Base-by-base conservation (phyloP, 2,113 vertebrate genomes). In the Pelobates fuscus region DNA sequence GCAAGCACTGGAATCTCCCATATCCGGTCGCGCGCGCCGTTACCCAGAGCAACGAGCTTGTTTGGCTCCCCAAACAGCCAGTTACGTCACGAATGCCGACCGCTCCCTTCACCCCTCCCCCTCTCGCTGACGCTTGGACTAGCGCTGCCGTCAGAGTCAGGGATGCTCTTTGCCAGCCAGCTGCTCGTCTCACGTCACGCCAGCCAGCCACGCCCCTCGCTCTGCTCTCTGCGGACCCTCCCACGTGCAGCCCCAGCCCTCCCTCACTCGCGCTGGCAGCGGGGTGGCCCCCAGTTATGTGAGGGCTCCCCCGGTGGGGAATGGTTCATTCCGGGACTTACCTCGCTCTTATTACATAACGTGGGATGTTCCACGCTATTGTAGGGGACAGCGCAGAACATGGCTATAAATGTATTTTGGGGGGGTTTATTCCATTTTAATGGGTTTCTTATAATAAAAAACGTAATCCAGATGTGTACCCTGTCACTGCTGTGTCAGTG, bases 111-210 rank as follows among this genome's bases (percentile, higher is more conserved):
- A 8, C 49, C 30, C 30, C 66, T 23, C 20, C 59, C 37, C 52
- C 52, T 43, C 30, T 76, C 17, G 29, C 41, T 76, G 71, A 67
- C 64, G 72, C 54, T 26, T 26, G 15, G 55, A 21, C 60, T 15
- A 23, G 61, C 74, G 78, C 77, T 83, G 81, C 82, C 87, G 84
- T 85, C 87, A 88, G 77, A 69, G 1, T 8, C 58, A 11, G 54
- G 26, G 55, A 14, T 18, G 85, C 80, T 82, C 67, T 81, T n/a
- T 78, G 80, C 84, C 79, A 71, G 84, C 88, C 89, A 89, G 86
- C 86, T 86, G 86, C 85, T 85, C 20, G 65, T 69, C 81, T 84
- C 80, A 83, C 87, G 86, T 86, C 86, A 87, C 83, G 21, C 66
- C 77, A 77, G 74, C 85, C 62, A 81, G 77, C 64, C 79, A 72